Evolutionary conservation across 2,888 invertebrate species (phyloP), one percentile per base, ranked within the genome.

Genomic region (Drosophila pseudotalamancana): DNA sequence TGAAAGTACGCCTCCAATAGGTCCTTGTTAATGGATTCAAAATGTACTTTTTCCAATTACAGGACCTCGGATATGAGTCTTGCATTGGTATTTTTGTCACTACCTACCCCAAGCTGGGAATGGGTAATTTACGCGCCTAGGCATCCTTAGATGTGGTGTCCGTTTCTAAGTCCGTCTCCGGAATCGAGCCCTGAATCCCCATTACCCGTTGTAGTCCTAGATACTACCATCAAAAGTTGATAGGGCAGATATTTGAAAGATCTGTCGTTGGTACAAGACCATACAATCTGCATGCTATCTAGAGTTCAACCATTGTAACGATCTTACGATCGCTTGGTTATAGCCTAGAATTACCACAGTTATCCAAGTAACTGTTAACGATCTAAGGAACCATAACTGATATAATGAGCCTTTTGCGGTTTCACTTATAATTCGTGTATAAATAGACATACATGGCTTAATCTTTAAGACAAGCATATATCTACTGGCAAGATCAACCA

Each of bases 121-220:
- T 68, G 68, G n/a, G n/a, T n/a, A n/a, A n/a, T n/a, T n/a, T n/a
- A n/a, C n/a, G n/a, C n/a, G n/a, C n/a, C n/a, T n/a, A 55, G 94
- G 94, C 93, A 93, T 94, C 94, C 94, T 94, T 94, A 92, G 94
- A 93, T 56, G 50, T 56, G 56, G 55, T 56, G 50, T 93, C 94
- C 93, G 93, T 94, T 93, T 93, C 93, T 94, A 93, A 94, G 93
- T 94, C 93, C 93, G 93, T 94, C 94, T 94, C 93, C 94, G 93
- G 94, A 94, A 94, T 94, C 64, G 68, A 68, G 55, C 94, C 94
- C 94, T 94, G 92, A 94, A 94, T 94, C 94, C 93, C 94, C 94
- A 94, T 94, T 93, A 94, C 94, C 93, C 93, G 94, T 94, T 92
- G 93, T 93, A 94, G 93, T 92, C 94, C 91, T 91, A 92, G 92